Base-by-base conservation (phyloP, 2,797 vertebrate genomes). In the Monodelphis domestica region DNA sequence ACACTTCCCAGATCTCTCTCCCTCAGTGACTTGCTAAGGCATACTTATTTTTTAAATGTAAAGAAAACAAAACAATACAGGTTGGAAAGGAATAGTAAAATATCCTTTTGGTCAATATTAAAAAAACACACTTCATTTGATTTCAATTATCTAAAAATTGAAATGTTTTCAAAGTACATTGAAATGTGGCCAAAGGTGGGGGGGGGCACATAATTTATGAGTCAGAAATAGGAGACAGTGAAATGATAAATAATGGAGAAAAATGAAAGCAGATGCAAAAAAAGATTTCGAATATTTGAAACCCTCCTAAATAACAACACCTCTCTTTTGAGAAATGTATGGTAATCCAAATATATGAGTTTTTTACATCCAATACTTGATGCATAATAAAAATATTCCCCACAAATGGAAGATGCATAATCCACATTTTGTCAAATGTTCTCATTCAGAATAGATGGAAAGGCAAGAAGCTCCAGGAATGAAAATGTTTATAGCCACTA, bases 81-180 rank as follows among this genome's bases (percentile, higher is more conserved):
- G 59, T 30, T 89, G 90, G 53, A 84, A 53, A 15, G 30, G 3
- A 33, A 90, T 45, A 4, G 12, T 7, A 54, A 84, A 63, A 29
- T 2, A 28, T 89, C 12, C 28, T 1, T 89, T 92, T 94, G 54
- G 38, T 59, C 15, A 57, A 45, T 55, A 90, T 57, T 29, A 2
- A 90, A 88, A 55, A 78, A 63, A 1, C 33, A 9, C 56, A 78
- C 88, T 12, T 5, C 54, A 56, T 54, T 89, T 91, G 87, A 45
- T 53, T 94, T 94, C n/a, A 59, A 90, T 15, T 84, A 84, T 54
- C 90, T 89, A 21, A 90, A 94, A 90, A 51, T 57, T 70, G 12
- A 92, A 84, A 90, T 89, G 24, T 28, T 52, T 78, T 24, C 53
- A 90, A 78, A 88, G 30, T 70, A 5, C 29, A 78, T 5, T 88